These are phyloP conservation scores for Machaerirhynchus nigripectus DNA, from an alignment of 2,113 vertebrate species.

Conservation along the genomic window DNA sequence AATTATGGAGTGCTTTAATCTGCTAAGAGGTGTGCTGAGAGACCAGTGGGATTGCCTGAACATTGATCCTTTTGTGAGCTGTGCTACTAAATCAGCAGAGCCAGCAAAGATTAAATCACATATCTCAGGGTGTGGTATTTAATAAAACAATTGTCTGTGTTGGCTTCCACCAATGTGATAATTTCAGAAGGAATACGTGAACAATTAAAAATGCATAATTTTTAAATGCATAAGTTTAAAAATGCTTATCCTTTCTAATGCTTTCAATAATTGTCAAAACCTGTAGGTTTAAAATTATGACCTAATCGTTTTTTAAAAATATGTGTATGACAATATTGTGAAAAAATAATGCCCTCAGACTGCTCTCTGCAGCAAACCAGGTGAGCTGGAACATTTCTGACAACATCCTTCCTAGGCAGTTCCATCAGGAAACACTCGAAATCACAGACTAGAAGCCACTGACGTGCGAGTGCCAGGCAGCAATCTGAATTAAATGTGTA, in stretches of 20 bases:
- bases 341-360: background rate
- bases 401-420: background rate
- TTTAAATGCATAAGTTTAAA: background rate
- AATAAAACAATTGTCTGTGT: background rate
- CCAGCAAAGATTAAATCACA: background rate
- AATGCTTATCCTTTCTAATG: background rate
- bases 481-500: background rate
- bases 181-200: background rate
- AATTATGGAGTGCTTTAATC: constrained; percentile 18
- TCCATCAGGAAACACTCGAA: background rate
- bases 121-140: background rate
- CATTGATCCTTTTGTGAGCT: background rate
- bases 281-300: background rate
- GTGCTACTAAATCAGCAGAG: constrained; percentile 1
- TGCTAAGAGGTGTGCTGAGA: background rate
- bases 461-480: background rate
- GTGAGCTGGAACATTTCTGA: background rate
- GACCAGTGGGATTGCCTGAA: background rate
- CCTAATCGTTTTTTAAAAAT: background rate
- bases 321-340: background rate
- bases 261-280: background rate
- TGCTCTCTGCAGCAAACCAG: background rate
- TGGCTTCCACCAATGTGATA: background rate
- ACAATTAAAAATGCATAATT: background rate
- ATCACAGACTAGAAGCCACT: background rate